Conservation (phyloP, 2,797 vertebrate genomes). For the Lagodon rhomboides region DNA sequence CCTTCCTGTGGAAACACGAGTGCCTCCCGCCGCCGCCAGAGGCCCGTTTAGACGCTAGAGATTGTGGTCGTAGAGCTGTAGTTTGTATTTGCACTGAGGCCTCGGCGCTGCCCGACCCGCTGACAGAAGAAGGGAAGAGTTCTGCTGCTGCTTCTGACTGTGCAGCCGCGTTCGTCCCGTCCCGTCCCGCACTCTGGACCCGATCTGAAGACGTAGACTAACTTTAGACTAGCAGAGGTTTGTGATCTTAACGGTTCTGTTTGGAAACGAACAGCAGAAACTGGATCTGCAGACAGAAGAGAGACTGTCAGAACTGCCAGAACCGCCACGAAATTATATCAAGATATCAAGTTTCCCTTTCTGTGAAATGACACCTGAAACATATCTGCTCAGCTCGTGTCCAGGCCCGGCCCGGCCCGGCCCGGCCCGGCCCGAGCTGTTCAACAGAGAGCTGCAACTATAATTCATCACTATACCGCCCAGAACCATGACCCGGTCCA, state of each 20-base stretch:
- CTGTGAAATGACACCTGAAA: constrained; percentile 8
- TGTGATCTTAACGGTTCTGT: not conserved
- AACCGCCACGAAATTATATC: constrained; percentile 1
- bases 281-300: not conserved
- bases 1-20: constrained; percentile 15
- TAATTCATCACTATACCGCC: not conserved
- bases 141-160: constrained; percentile 23
- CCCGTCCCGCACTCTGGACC: constrained; percentile 9
- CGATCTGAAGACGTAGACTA: constrained; percentile 6
- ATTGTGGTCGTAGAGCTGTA: constrained; percentile 41
- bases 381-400: constrained; percentile 31
- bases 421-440: no score
- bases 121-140: constrained; percentile 29
- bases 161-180: constrained; percentile 1
- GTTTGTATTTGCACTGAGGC: constrained; percentile 68
- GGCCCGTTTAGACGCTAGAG: constrained; percentile 39
- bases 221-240: constrained; percentile 10
- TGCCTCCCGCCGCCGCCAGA: constrained; percentile 16
- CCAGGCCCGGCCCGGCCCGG: no score
- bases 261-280: constrained; percentile 25
- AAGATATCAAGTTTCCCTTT: constrained; percentile 1
- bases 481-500: no score
- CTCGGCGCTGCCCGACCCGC: constrained; percentile 37
- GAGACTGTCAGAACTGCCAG: not conserved
- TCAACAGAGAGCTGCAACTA: not conserved